A percentile compares a stretch with the other conserved stretches of the same genome.
These are phyloP conservation scores for Synanthedon formicaeformis DNA, from an alignment of 2,888 invertebrate species.

Conservation along the genomic window DNA sequence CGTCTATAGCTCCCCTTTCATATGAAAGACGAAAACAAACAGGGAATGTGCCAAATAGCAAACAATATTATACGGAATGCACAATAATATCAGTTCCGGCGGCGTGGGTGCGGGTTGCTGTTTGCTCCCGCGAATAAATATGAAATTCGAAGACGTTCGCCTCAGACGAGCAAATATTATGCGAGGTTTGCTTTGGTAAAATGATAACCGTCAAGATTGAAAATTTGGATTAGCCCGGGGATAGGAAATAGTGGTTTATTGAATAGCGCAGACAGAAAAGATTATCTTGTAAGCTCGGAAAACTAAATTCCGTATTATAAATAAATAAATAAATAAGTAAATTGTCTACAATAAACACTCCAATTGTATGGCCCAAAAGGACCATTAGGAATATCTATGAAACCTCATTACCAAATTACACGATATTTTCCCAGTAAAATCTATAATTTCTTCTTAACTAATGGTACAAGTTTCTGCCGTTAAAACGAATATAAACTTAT, in stretches of 20 bases:
- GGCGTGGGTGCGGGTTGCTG: conserved; percentile 43
- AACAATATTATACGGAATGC: conserved; percentile 72
- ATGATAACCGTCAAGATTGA: conserved; percentile 68
- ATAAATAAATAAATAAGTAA: no score
- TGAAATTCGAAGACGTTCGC: conserved; percentile 66
- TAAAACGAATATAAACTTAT: no score
- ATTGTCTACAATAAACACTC: no score
- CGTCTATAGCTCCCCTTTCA: conserved; percentile 66
- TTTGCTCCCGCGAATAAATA: conserved; percentile 69
- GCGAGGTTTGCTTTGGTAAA: conserved; percentile 66
- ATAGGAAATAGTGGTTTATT: conserved; percentile 34
- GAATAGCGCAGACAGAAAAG: conserved; percentile 21
- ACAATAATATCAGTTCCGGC: conserved; percentile 71
- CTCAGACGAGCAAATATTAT: conserved; percentile 64
- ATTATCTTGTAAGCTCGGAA: not conserved
- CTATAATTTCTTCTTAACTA: no score
- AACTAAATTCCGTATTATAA: not conserved
- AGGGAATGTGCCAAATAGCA: conserved; percentile 70
- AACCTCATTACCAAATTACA: no score
- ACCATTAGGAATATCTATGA: no score
- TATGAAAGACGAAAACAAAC: conserved; percentile 69
- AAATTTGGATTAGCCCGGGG: conserved; percentile 57
- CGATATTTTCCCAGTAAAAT: no score
- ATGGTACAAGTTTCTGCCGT: no score
- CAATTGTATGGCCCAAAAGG: no score